phyloP scores from a whole-genome alignment of 2,888 invertebrate genomes.

The Volucella bombylans region DNA sequence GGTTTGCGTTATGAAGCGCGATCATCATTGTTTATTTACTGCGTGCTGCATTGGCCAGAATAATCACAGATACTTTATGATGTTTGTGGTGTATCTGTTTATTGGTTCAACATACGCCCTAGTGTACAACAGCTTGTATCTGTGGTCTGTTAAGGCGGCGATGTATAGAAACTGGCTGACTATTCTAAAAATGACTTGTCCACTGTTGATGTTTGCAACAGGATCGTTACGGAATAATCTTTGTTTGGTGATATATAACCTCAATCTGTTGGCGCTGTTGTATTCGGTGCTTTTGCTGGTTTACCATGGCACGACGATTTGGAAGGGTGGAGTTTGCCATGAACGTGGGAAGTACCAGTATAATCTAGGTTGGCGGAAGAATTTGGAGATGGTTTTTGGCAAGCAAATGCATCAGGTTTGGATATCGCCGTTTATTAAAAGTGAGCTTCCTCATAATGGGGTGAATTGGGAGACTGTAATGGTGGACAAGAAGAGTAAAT shows the following conservation, averaged over 20 bases:
- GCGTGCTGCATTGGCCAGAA: constrained; percentile 93
- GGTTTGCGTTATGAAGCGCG: constrained; percentile 91
- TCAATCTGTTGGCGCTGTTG: constrained; percentile 87
- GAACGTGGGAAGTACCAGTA: constrained; percentile 85
- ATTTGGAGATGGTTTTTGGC: constrained; percentile 90
- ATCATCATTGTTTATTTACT: constrained; percentile 94
- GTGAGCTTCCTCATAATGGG: constrained; percentile 90
- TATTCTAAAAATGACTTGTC: constrained; percentile 87
- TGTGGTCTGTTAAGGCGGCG: constrained; percentile 82
- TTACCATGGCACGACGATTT: constrained; percentile 88
- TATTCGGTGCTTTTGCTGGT: constrained; percentile 87
- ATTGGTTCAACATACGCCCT: constrained; percentile 88
- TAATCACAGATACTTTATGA: constrained; percentile 93
- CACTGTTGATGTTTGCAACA: constrained; percentile 87
- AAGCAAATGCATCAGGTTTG: constrained; percentile 90
- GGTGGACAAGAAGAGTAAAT: constrained; percentile 8
- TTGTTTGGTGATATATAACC: constrained; percentile 87
- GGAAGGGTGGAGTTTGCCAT: constrained; percentile 86
- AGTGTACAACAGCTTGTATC: constrained; percentile 87
- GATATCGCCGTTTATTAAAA: constrained; percentile 90
- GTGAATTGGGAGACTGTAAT: constrained; percentile 83
- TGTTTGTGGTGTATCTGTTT: constrained; percentile 89
- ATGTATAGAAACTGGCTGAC: constrained; percentile 83
- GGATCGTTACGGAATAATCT: constrained; percentile 87
- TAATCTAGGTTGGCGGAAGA: constrained; percentile 87